Evolutionary conservation across 2,888 invertebrate species (phyloP), one percentile per base, ranked within the genome.

Genomic region (Aphidoletes aphidimyza): DNA sequence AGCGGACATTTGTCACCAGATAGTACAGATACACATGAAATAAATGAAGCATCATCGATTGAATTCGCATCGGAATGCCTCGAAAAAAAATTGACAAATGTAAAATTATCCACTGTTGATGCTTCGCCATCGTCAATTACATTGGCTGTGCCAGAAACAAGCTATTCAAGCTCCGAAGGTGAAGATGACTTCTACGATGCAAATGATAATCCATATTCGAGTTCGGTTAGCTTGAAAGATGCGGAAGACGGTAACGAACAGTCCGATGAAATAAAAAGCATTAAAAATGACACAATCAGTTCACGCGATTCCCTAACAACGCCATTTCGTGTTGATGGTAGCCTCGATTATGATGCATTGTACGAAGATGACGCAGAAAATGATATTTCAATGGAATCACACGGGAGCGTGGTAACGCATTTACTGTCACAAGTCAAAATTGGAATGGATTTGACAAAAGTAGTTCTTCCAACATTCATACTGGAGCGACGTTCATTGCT

Each of bases 391-490:
- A 95, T 99, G 93, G 98, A 99, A 90, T 95, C 94, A 88, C 98
- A 99, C 90, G 99, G 99, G 84, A 98, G 98, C 83, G 97, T 99
- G 87, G 96, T 99, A 88, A 96, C 97, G 85, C 99, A 99, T 91
- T 93, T 99, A 84, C 91, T 99, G 87, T 98, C 98, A 0, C 99
- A 99, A 91, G 98, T 99, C 86, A 97, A 98, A 91, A 98, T 99
- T 88, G 99, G 99, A 86, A 99, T 99, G 99, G 99, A 99, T 91
- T 93, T 99, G 88, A 99, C 99, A 17, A 99, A 99, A 92, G 93
- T 93, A 85, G 98, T 98, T 84, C 92, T 99, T 86, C 99, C 99
- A 34, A 99, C 99, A 37, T 99, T 99, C 89, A 99, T 99, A 87
- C 91, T 99, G 87, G 99, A 99, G 90, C 93, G 98, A 89, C 93